A percentile compares a stretch with the other conserved stretches of the same genome.
phyloP scores from a whole-genome alignment of 2,113 vertebrate species.

The Clarias batrachus region DNA sequence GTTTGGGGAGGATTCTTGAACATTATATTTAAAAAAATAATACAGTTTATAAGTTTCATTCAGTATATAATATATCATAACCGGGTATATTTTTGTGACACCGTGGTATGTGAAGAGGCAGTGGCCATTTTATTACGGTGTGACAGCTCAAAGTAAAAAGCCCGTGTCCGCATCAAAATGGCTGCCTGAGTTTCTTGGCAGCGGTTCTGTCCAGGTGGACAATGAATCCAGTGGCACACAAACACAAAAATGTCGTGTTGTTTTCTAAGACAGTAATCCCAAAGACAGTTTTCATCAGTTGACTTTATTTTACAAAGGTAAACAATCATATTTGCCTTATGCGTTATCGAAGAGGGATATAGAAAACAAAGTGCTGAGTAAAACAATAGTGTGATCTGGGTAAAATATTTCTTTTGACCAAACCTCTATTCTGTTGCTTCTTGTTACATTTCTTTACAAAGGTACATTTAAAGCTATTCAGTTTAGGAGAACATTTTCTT shows the following conservation, averaged over 20 bases:
- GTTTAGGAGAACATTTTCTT: not conserved
- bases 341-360: constrained; percentile 57
- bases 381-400: constrained; percentile 23
- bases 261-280: not conserved
- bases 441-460: not conserved
- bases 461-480: constrained; percentile 15
- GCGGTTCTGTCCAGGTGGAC: constrained; percentile 8
- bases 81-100: not conserved
- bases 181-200: constrained; percentile 44
- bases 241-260: not conserved
- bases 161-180: constrained; percentile 59
- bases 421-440: constrained; percentile 25
- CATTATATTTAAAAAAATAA: not conserved
- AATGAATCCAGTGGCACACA: not conserved
- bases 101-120: constrained; percentile 18
- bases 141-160: constrained; percentile 45
- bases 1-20: not conserved
- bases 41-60: not conserved
- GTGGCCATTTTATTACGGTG: constrained; percentile 55
- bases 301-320: constrained; percentile 70
- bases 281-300: constrained; percentile 45
- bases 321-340: constrained; percentile 62
- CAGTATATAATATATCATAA: no score
- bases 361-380: constrained; percentile 25
- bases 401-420: constrained; percentile 8